These are phyloP conservation scores for Choreutis nemorana DNA, from an alignment of 2,888 invertebrate genomes.

Conservation along the genomic window DNA sequence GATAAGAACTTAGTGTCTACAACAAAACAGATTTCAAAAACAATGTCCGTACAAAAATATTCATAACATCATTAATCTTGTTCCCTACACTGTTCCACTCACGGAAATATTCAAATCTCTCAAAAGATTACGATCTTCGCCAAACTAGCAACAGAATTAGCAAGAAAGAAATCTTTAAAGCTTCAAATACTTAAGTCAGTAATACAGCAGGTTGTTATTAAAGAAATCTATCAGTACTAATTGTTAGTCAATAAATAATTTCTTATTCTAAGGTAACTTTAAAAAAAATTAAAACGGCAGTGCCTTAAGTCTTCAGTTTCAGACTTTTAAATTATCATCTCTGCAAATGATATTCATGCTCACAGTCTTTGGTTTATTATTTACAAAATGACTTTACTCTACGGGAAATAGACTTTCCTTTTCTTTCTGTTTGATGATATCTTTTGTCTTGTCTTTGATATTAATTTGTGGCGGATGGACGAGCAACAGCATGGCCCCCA, in stretches of 20 bases:
- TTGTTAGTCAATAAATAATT: constrained; percentile 59
- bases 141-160: too few species aligned
- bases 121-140: too few species aligned
- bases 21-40: background rate
- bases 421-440: constrained; percentile 50
- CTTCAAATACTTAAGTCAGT: too few species aligned
- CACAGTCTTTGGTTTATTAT: constrained; percentile 60
- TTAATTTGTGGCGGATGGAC: constrained; percentile 41
- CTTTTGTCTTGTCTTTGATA: constrained; percentile 44
- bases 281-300: constrained; percentile 52
- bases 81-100: too few species aligned
- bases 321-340: constrained; percentile 23
- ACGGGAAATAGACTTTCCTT: constrained; percentile 28
- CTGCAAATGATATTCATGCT: constrained; percentile 27
- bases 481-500: constrained; percentile 19
- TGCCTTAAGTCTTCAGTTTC: constrained; percentile 25
- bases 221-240: constrained; percentile 17
- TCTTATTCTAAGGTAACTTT: constrained; percentile 59
- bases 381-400: constrained; percentile 26
- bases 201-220: too few species aligned
- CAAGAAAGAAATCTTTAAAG: too few species aligned
- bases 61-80: background rate
- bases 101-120: too few species aligned
- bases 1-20: constrained; percentile 18
- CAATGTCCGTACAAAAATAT: constrained; percentile 1